phyloP scores from a whole-genome alignment of 2,797 vertebrate species.

The Hemibagrus guttatus region DNA sequence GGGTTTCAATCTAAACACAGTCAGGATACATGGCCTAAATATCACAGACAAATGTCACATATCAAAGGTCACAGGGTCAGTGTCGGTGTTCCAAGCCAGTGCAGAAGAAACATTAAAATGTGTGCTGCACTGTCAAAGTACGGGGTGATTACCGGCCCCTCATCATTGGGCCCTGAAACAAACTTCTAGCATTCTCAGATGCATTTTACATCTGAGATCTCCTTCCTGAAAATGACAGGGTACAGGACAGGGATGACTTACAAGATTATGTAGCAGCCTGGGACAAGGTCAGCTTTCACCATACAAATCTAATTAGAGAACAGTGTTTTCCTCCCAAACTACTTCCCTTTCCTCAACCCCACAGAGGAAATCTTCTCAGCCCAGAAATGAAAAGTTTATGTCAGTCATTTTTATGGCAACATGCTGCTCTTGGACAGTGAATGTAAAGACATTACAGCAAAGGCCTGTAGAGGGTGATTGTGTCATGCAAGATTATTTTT shows the following conservation, averaged over 20 bases:
- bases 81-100: background rate
- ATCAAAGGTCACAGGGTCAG: background rate
- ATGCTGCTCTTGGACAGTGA: background rate
- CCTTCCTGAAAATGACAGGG: background rate
- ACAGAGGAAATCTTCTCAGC: background rate
- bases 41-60: background rate
- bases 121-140: background rate
- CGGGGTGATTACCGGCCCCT: background rate
- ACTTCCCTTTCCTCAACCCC: background rate
- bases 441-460: background rate
- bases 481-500: background rate
- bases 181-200: background rate
- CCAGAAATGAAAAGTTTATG: background rate
- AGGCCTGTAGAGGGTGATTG: background rate
- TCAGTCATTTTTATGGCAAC: background rate
- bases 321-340: background rate
- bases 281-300: background rate
- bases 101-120: background rate
- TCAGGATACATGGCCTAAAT: background rate
- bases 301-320: background rate
- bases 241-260: background rate
- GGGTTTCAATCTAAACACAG: background rate
- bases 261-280: background rate
- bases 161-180: background rate
- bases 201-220: background rate